Percentiles rank a stretch among this genome's conserved stretches.
phyloP scores from a whole-genome alignment of 2,888 invertebrate species.

The Leptinotarsa tumamoca region DNA sequence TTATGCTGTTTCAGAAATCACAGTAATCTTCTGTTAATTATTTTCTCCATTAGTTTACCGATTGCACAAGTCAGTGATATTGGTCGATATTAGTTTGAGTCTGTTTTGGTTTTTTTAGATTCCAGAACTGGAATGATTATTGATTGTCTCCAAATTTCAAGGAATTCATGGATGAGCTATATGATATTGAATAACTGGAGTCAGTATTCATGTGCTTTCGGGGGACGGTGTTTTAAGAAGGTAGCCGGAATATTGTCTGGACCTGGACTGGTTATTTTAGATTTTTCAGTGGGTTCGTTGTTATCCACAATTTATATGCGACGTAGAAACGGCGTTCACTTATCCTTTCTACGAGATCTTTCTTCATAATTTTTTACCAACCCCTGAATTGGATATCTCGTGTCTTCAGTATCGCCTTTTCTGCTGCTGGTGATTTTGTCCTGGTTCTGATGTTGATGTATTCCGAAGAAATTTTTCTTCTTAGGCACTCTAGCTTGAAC shows the following conservation, averaged over 20 bases:
- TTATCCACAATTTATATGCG: background rate
- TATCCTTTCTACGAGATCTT: constrained; percentile 3
- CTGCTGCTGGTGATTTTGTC: no score
- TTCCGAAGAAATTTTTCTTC: no score
- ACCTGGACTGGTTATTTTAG: constrained; percentile 26
- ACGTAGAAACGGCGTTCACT: background rate
- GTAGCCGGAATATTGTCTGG: constrained; percentile 29
- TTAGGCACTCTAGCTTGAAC: no score
- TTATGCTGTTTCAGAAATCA: background rate
- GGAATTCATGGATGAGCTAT: constrained; percentile 11
- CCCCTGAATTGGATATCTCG: no score
- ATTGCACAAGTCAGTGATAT: constrained; percentile 13
- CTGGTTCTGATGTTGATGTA: no score
- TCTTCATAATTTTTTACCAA: constrained; percentile 21
- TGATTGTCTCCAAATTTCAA: constrained; percentile 32
- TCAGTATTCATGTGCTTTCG: constrained; percentile 20
- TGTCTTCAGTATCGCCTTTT: no score
- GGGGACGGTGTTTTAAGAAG: constrained; percentile 33
- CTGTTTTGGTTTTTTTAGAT: constrained; percentile 29
- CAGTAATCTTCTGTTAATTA: constrained; percentile 35
- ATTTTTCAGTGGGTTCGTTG: background rate
- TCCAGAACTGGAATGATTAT: constrained; percentile 36
- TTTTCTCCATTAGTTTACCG: constrained; percentile 42
- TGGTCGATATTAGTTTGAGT: constrained; percentile 35
- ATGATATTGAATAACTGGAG: constrained; percentile 12